phyloP scores from a whole-genome alignment of 2,888 invertebrate genomes.

The Macaria liturata region DNA sequence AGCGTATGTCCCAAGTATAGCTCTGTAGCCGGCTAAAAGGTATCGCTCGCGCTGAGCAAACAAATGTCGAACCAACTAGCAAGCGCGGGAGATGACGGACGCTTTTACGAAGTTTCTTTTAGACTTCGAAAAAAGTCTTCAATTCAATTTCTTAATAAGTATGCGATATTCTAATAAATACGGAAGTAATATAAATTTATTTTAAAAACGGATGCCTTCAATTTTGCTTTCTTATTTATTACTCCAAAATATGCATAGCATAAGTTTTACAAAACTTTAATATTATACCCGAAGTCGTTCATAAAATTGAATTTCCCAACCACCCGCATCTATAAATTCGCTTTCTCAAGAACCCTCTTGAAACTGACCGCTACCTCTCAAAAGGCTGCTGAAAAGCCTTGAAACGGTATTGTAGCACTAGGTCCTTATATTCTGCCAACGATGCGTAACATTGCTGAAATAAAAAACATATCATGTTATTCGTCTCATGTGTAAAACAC shows the following conservation, averaged over 20 bases:
- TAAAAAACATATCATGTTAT: too few species aligned
- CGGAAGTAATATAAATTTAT: too few species aligned
- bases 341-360: background rate
- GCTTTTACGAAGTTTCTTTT: slow-evolving; percentile 1
- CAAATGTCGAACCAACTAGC: slow-evolving; percentile 41
- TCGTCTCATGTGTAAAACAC: too few species aligned
- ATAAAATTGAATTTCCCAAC: too few species aligned
- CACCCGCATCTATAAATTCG: background rate
- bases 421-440: slow-evolving; percentile 41
- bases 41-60: slow-evolving; percentile 52
- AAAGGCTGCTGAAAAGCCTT: slow-evolving; percentile 21
- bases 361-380: slow-evolving; percentile 5
- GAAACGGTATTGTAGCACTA: slow-evolving; percentile 38
- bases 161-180: too few species aligned
- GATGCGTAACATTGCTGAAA: slow-evolving; percentile 41
- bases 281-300: too few species aligned
- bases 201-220: too few species aligned
- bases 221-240: too few species aligned
- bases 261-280: too few species aligned
- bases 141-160: too few species aligned
- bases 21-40: slow-evolving; percentile 51
- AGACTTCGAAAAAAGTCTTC: too few species aligned
- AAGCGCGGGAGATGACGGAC: slow-evolving; percentile 6
- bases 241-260: too few species aligned
- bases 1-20: background rate